Base-by-base conservation (phyloP, 53 echinoderm and acorn worm genomes). In the Holothuria scabra region DNA sequence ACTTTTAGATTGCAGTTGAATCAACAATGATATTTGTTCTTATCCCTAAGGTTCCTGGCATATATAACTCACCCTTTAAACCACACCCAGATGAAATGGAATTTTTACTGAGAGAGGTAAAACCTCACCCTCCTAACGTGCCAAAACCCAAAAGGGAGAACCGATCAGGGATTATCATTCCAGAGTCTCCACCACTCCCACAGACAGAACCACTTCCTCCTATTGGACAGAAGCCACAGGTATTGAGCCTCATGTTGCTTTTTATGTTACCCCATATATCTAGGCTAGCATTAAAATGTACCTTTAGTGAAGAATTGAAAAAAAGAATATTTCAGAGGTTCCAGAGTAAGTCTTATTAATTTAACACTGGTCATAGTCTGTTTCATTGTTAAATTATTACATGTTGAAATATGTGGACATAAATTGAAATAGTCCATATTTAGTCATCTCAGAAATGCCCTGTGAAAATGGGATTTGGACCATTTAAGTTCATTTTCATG, bases 61-160 rank as follows among this genome's bases (percentile, higher is more conserved):
- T 97, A 26, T 97, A 94, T 87, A 97, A 97, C 91, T 97, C 99
- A 20, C 99, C 99, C 23, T 97, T 94, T 84, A 90, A 94, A 65
- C 94, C 99, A 49, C 92, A 97, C 79, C 99, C 99, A 23, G 99
- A 94, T 85, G 94, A 97, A 69, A 94, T 97, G 99, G 99, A 97
- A 65, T 85, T 90, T 83, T 76, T 97, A 28, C 74, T 97, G 12
- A 85, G 89, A 59, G 89, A 88, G 88, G 94, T 94, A 48, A 61
- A 91, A 85, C 99, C 99, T 14, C 90, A 90, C 41, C 99, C 99
- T 26, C 99, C 99, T 21, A 86, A 89, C 44, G 91, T 87, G 28
- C 94, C 94, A 25, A 97, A 94, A 85, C 92, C 84, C 9, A 97
- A 94, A 74, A 75, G 99, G 67, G 99, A 97, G 52, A 94, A 92